phyloP scores from a whole-genome alignment of 2,113 vertebrate genomes.

The Mastomys natalensis region DNA sequence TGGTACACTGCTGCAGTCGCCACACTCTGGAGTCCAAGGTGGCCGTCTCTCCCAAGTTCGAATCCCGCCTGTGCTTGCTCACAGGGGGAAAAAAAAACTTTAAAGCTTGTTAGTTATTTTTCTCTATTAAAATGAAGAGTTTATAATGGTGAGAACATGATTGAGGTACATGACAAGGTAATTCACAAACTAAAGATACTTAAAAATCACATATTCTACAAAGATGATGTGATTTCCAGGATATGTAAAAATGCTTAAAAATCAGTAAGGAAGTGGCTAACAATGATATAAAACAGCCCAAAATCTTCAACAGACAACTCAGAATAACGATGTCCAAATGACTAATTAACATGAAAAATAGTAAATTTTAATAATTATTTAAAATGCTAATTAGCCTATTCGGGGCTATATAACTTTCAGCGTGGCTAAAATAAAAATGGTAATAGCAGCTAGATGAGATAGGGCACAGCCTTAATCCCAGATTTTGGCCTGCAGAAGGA shows the following conservation, averaged over 20 bases:
- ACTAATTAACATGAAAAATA: neutral
- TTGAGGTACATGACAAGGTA: neutral
- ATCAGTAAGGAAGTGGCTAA: neutral
- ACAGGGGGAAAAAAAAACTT: too few relatives aligned
- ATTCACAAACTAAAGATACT: neutral
- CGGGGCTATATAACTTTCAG: neutral
- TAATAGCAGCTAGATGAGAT: neutral
- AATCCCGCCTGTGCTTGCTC: too few relatives aligned
- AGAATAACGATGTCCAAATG: neutral
- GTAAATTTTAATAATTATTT: neutral
- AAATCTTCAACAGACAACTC: slow-evolving; percentile 9
- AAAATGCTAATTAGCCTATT: neutral
- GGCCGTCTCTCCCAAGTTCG: too few relatives aligned
- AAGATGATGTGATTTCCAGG: neutral
- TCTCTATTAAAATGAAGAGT: neutral
- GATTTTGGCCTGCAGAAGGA: neutral
- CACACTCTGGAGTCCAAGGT: too few relatives aligned
- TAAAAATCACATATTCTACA: neutral
- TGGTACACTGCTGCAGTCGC: too few relatives aligned
- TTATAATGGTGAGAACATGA: neutral
- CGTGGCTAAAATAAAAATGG: neutral
- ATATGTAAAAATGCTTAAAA: neutral
- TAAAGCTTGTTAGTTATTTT: neutral
- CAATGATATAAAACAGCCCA: neutral
- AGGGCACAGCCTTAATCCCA: too few relatives aligned